These are phyloP conservation scores for Nyctalus aviator DNA, from an alignment of 2,797 vertebrate species.

Conservation along the genomic window DNA sequence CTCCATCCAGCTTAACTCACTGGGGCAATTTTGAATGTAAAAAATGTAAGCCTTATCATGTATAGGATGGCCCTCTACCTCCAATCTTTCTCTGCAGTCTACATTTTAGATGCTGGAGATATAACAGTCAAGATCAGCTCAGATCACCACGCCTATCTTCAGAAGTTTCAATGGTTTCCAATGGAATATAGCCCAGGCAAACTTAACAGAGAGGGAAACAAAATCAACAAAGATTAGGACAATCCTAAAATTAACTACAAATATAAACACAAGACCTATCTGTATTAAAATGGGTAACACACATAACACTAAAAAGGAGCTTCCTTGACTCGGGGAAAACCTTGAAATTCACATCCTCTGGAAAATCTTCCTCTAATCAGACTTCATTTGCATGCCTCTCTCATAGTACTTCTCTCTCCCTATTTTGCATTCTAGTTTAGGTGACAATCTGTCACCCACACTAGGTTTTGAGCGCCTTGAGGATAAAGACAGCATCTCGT, in stretches of 20 bases:
- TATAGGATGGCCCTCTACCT: not conserved
- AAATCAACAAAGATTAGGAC: conserved; percentile 12
- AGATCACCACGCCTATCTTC: not conserved
- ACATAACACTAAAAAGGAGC: not conserved
- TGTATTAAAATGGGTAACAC: not conserved
- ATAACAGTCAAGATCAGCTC: not conserved
- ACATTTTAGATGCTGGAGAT: not conserved
- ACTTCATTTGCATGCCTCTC: not conserved
- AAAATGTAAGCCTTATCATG: not conserved
- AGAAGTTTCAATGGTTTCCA: conserved; percentile 14
- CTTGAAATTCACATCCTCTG: not conserved
- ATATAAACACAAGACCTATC: not conserved
- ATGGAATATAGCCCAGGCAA: not conserved
- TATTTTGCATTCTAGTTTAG: not conserved
- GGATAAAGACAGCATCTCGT: not conserved
- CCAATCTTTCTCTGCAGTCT: not conserved
- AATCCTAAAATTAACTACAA: conserved; percentile 29
- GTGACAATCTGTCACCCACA: not conserved
- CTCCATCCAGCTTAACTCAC: not conserved
- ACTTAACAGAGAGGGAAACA: not conserved
- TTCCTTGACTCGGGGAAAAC: not conserved
- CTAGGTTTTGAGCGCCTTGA: not conserved
- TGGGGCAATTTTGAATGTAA: not conserved
- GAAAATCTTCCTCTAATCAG: not conserved
- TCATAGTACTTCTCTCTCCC: not conserved